A percentile compares a stretch with the other conserved stretches of the same genome.
phyloP scores from a whole-genome alignment of 2,797 vertebrate genomes.

The Enteromius unitaeniatus region DNA sequence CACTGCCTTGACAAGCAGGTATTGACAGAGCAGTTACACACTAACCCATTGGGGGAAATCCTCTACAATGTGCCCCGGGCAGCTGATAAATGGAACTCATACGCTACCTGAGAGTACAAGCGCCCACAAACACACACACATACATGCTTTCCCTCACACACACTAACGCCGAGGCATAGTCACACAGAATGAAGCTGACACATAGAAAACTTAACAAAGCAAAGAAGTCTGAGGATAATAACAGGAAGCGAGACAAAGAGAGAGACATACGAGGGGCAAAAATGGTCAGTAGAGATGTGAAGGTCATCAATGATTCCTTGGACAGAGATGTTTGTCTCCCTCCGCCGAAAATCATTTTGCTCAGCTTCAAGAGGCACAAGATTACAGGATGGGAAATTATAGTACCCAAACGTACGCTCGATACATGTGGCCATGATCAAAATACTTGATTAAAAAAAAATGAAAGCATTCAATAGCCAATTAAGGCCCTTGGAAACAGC shows the following conservation, averaged over 20 bases:
- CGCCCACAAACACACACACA: slow-evolving; percentile 50
- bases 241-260: slow-evolving; percentile 38
- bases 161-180: slow-evolving; percentile 27
- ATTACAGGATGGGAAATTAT: slow-evolving; percentile 57
- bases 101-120: slow-evolving; percentile 80
- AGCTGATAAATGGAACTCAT: slow-evolving; percentile 85
- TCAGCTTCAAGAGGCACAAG: slow-evolving; percentile 46
- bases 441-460: slow-evolving; percentile 59
- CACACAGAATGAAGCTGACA: slow-evolving; percentile 53
- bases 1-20: slow-evolving; percentile 90
- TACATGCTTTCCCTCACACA: slow-evolving; percentile 17
- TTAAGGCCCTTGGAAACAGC: slow-evolving; percentile 58
- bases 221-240: slow-evolving; percentile 60
- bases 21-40: slow-evolving; percentile 98
- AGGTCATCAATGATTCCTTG: slow-evolving; percentile 45
- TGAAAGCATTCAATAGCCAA: slow-evolving; percentile 61
- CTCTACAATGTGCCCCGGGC: slow-evolving; percentile 83
- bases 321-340: slow-evolving; percentile 37
- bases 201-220: slow-evolving; percentile 29
- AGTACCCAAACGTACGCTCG: slow-evolving; percentile 46
- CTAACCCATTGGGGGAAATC: slow-evolving; percentile 89
- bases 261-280: slow-evolving; percentile 7
- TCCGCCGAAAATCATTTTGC: slow-evolving; percentile 37
- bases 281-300: slow-evolving; percentile 51
- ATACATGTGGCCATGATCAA: slow-evolving; percentile 54